phyloP scores from a whole-genome alignment of 2,113 vertebrate genomes.

The Zeus faber region DNA sequence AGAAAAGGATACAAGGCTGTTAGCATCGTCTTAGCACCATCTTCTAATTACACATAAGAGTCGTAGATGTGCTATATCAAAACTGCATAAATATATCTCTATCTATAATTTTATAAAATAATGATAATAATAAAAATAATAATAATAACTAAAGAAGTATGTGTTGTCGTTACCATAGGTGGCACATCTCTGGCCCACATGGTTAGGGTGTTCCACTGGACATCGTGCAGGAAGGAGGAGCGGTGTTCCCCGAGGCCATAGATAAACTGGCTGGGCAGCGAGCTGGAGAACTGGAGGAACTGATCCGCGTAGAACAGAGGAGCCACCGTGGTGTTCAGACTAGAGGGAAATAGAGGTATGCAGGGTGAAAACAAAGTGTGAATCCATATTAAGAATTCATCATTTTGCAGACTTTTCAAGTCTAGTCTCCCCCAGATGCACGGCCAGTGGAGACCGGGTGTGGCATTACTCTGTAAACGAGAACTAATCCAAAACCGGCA shows the following conservation, averaged over 20 bases:
- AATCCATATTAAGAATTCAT: no score
- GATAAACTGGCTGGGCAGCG: slow-evolving; percentile 72
- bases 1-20: background rate
- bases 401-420: no score
- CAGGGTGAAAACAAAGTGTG: background rate
- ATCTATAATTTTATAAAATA: no score
- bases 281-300: slow-evolving; percentile 85
- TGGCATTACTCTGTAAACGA: no score
- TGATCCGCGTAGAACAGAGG: slow-evolving; percentile 86
- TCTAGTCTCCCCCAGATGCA: no score
- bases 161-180: slow-evolving; percentile 72
- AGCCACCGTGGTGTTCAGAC: slow-evolving; percentile 82
- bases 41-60: background rate
- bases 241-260: slow-evolving; percentile 87
- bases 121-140: no score
- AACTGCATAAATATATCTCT: no score
- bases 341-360: slow-evolving; percentile 23
- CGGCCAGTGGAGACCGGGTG: no score
- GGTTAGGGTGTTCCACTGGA: slow-evolving; percentile 85
- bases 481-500: no score
- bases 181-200: slow-evolving; percentile 86
- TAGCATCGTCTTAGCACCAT: background rate
- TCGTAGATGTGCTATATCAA: no score
- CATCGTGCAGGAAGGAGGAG: slow-evolving; percentile 75
- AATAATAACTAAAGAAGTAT: no score